phyloP scores from a whole-genome alignment of 2,797 vertebrate species.

The Sebastes dallii region DNA sequence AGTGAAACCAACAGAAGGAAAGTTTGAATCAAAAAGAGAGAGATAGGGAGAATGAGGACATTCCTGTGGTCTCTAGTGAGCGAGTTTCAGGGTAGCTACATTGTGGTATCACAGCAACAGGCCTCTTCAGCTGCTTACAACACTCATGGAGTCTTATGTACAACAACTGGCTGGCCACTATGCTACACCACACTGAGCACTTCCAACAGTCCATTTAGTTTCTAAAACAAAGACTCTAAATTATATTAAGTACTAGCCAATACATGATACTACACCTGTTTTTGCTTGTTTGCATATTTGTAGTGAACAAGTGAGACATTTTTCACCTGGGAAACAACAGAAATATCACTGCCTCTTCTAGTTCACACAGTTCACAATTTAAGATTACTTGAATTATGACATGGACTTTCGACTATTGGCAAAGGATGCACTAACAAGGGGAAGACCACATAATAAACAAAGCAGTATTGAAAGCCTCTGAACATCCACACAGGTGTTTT shows the following conservation, averaged over 20 bases:
- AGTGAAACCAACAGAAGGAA: slow-evolving; percentile 37
- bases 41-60: slow-evolving; percentile 63
- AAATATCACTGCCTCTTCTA: not conserved
- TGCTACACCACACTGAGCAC: slow-evolving; percentile 11
- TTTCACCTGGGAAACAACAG: not conserved
- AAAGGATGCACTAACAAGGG: not conserved
- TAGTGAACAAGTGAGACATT: not conserved
- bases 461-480: not conserved
- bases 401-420: not conserved
- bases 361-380: not conserved
- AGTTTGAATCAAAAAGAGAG: slow-evolving; percentile 31
- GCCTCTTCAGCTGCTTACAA: slow-evolving; percentile 70
- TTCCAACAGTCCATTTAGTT: not conserved
- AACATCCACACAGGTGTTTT: not conserved
- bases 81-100: slow-evolving; percentile 53
- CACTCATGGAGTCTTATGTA: slow-evolving; percentile 55
- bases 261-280: not conserved
- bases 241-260: not conserved
- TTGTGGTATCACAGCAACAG: slow-evolving; percentile 69
- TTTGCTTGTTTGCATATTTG: not conserved
- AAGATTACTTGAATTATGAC: not conserved
- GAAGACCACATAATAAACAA: not conserved
- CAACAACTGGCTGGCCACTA: slow-evolving; percentile 45
- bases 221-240: not conserved
- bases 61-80: slow-evolving; percentile 71